Evolutionary conservation across 2,888 invertebrate species (phyloP), one percentile per base, ranked within the genome.

Genomic region (Troides oblongomaculatus): DNA sequence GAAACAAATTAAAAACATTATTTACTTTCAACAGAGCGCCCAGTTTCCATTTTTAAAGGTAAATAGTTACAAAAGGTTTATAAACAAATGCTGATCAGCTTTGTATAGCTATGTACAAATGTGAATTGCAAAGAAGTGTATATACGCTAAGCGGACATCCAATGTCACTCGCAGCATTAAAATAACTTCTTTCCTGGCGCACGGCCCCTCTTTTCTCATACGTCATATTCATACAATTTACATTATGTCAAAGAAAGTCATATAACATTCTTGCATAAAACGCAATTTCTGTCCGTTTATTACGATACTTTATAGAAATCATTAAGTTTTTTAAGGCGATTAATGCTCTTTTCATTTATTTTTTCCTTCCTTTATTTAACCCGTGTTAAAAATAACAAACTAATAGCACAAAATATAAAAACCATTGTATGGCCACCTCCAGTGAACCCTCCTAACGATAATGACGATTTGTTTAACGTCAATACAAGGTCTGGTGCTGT

Each of bases 1-100:
- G 12, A 46, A 46, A 46, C 2, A 74, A 77, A 76, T 74, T 72
- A 75, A 76, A 46, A 46, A 46, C 39, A 39, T 14, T 46, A 79
- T 89, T 91, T 90, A 84, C 90, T 90, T 91, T 87, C 83, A 85
- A 90, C 92, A 92, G 92, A 91, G 86, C 81, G 79, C 84, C 92
- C 92, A 88, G 91, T 85, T 84, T 89, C 92, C 81, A 84, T 91
- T 86, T 92, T 90, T 87, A 92, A 92, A 92, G 92, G 92, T 92
- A 92, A 91, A 85, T 65, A 57, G 62, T 83, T 84, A 84, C 84
- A 86, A 84, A 83, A 86, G 83, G 78, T 75, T 76, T 78, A 77
- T 79, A 75, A 79, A 75, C 76, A 76, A 80, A 78, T 79, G 78
- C 83, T 82, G 81, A 79, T 82, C 78, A 82, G 90, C 90, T 91